Evolutionary conservation across 2,113 vertebrate species (phyloP).

Genomic region (Psittacula cyanocephala): DNA sequence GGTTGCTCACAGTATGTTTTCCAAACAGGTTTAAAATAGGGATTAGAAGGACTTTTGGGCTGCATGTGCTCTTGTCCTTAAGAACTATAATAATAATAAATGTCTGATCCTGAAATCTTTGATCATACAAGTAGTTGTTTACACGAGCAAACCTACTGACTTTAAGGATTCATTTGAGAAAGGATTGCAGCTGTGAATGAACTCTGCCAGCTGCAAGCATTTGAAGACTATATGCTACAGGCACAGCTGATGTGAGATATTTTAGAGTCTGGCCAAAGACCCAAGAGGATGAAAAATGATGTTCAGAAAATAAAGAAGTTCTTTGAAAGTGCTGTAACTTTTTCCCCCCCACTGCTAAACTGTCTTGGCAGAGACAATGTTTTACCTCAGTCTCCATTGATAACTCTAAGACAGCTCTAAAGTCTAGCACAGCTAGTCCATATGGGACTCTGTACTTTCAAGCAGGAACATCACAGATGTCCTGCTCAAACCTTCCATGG

Average conservation of each 20-base stretch:
- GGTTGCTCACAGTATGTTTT: neutral
- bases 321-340: neutral
- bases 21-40: neutral
- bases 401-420: neutral
- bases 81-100: neutral
- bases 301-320: neutral
- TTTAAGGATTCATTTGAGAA: neutral
- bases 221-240: neutral
- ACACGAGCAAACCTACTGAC: neutral
- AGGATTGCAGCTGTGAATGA: neutral
- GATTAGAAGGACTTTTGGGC: neutral
- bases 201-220: neutral
- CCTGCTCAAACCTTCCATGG: neutral
- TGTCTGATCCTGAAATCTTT: neutral
- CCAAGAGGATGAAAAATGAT: neutral
- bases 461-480: neutral
- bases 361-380: neutral
- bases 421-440: neutral
- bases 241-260: neutral
- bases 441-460: neutral
- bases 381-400: neutral
- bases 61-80: neutral
- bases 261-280: neutral
- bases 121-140: neutral
- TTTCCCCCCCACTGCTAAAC: neutral